Percentiles rank a stretch among this genome's conserved stretches.
phyloP scores from a whole-genome alignment of 37 sponge, comb jelly and placozoan species.

The Halichondria panicea region DNA sequence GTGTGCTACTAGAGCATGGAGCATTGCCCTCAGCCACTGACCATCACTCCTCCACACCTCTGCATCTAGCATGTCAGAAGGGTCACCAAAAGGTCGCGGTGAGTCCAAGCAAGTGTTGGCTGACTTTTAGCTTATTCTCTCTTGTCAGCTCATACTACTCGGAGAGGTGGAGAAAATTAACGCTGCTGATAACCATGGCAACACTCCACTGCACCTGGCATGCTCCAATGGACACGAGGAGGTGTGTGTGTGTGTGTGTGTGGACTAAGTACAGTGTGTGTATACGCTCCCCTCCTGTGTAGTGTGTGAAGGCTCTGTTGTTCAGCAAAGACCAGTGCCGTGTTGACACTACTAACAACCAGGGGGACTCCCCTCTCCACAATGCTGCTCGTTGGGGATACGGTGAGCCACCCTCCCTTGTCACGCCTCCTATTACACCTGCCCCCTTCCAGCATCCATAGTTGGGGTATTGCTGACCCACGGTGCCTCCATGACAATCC shows the following conservation, averaged over 20 bases:
- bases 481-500: constrained; percentile 47
- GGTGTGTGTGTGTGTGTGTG: constrained; percentile 15
- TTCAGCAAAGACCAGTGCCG: constrained; percentile 64
- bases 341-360: constrained; percentile 57
- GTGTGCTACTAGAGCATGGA: constrained; percentile 70
- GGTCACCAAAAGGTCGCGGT: constrained; percentile 75
- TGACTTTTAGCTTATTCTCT: neutral
- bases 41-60: constrained; percentile 77
- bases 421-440: neutral
- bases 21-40: constrained; percentile 62
- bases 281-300: neutral
- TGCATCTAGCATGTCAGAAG: constrained; percentile 87
- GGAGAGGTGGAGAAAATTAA: constrained; percentile 63
- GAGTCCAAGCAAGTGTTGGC: constrained; percentile 2
- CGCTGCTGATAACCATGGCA: constrained; percentile 65
- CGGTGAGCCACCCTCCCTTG: constrained; percentile 52
- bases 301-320: constrained; percentile 81
- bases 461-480: constrained; percentile 69
- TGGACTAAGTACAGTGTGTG: neutral
- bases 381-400: constrained; percentile 91
- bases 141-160: constrained; percentile 14
- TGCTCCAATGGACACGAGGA: constrained; percentile 84
- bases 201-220: constrained; percentile 87
- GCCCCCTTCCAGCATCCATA: constrained; percentile 47
- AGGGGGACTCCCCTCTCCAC: constrained; percentile 89